Conservation (phyloP, 2,888 invertebrate genomes). For the Myopa tessellatipennis region DNA sequence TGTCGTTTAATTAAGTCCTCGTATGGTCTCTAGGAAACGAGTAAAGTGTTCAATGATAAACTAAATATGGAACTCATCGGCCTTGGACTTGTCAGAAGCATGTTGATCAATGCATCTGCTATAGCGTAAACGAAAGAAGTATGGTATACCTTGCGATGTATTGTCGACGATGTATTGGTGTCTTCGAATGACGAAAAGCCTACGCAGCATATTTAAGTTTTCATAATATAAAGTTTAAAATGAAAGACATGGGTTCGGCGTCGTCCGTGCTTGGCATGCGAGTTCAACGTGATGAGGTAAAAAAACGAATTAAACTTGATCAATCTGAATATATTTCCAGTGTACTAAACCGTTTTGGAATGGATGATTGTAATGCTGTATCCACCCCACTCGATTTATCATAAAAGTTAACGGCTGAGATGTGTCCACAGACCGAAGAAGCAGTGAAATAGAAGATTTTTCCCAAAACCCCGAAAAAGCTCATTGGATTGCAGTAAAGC, state of each 20-base stretch:
- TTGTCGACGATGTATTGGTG: slow-evolving; percentile 40
- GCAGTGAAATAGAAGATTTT: slow-evolving; percentile 22
- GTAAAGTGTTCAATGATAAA: slow-evolving; percentile 38
- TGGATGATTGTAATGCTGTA: slow-evolving; percentile 15
- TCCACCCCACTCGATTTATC: slow-evolving; percentile 17
- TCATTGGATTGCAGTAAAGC: slow-evolving; percentile 34
- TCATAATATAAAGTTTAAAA: slow-evolving; percentile 31
- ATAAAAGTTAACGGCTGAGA: slow-evolving; percentile 36
- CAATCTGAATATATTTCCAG: slow-evolving; percentile 34
- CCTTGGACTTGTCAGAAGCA: slow-evolving; percentile 38
- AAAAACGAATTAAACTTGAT: no score
- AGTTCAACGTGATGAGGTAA: no score
- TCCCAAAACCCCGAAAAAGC: slow-evolving; percentile 32
- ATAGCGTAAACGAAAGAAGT: slow-evolving; percentile 23
- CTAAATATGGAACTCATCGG: slow-evolving; percentile 32
- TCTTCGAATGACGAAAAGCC: slow-evolving; percentile 37
- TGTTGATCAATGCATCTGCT: slow-evolving; percentile 39
- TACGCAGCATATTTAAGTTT: background rate
- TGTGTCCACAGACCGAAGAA: slow-evolving; percentile 37
- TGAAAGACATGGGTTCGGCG: slow-evolving; percentile 24
- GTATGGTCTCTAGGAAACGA: slow-evolving; percentile 37
- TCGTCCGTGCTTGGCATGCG: no score
- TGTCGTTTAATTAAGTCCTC: slow-evolving; percentile 15
- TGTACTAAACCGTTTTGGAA: slow-evolving; percentile 20
- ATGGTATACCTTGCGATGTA: slow-evolving; percentile 39